Base-by-base conservation (phyloP, 2,797 vertebrate genomes). In the Miichthys miiuy region DNA sequence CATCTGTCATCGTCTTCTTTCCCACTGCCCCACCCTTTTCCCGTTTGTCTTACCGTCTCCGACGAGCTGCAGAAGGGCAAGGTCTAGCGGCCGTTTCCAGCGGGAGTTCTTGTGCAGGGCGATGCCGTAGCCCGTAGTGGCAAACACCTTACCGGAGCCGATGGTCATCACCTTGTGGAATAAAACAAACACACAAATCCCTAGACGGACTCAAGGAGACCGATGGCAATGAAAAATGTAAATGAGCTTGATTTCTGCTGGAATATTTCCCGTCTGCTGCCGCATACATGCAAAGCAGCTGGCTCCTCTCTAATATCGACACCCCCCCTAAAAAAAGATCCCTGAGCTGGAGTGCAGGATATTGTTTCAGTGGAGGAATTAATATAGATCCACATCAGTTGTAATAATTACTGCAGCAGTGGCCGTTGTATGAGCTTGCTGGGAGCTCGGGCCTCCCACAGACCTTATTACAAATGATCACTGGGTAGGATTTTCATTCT, bases 41-140 rank as follows among this genome's bases (percentile, higher is more conserved):
- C 18, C 9, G 2, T 0, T 20, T 0, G 6, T 50, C 94, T 92
- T 89, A 98, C 97, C 97, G 4, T 98, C 97, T 87, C 97, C 97
- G 25, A 98, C 96, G 84, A 98, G 95, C 92, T 98, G 97, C 84
- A 97, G 93, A 74, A 98, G 92, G 0, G 97, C 97, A 85, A 98
- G 93, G 89, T 98, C 97, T 55, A 98, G 94, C 0, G 96, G 96
- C 1, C 97, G 91, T 72, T 97, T 97, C 97, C 97, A 97, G 76
- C 96, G 96, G 38, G 97, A 97, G 88, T 96, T 97, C 90, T 98
- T 97, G 90, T 97, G 95, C 81, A 98, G 92, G 2, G 97, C 97
- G 60, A 98, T 97, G 84, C 97, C 97, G 0, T 97, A 98, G 65
- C 97, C 97, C 0, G 97, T 97, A 0, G 97, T 98, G 54, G 97